Conservation (phyloP, 2,113 vertebrate genomes). For the Ellobius talpinus region DNA sequence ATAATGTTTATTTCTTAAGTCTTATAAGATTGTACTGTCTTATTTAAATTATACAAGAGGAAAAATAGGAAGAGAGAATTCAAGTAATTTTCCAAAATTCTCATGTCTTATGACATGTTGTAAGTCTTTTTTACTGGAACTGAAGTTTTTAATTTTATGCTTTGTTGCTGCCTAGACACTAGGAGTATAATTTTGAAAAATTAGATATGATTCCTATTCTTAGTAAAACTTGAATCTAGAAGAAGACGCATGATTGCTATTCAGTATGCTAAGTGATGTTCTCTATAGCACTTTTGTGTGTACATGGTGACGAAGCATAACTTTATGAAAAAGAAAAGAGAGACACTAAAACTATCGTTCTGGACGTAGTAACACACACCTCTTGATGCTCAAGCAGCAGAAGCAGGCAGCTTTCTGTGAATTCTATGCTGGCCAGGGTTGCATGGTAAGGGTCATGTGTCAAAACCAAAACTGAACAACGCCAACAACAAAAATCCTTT, state of each 20-base stretch:
- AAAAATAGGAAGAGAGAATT: conserved; percentile 16
- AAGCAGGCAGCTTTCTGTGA: background rate
- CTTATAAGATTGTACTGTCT: background rate
- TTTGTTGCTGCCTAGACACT: background rate
- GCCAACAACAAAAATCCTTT: background rate
- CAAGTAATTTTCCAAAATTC: conserved; percentile 1
- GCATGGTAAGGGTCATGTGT: background rate
- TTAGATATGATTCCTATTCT: background rate
- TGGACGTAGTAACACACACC: background rate
- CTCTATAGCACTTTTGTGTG: background rate
- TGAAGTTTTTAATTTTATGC: conserved; percentile 29
- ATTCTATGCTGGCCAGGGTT: background rate
- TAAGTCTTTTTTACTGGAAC: background rate
- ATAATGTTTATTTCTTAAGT: conserved; percentile 39
- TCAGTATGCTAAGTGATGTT: background rate
- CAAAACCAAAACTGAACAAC: background rate
- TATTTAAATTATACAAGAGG: conserved; percentile 27
- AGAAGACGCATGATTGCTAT: background rate
- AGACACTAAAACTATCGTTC: background rate
- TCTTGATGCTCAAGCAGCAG: background rate
- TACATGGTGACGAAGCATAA: background rate
- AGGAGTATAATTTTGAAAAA: background rate
- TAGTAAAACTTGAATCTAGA: background rate
- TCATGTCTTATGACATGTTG: background rate
- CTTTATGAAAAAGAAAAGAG: background rate